These are phyloP conservation scores for Gymnothorax reevesii DNA, from an alignment of 2,797 vertebrate genomes.

Conservation along the genomic window DNA sequence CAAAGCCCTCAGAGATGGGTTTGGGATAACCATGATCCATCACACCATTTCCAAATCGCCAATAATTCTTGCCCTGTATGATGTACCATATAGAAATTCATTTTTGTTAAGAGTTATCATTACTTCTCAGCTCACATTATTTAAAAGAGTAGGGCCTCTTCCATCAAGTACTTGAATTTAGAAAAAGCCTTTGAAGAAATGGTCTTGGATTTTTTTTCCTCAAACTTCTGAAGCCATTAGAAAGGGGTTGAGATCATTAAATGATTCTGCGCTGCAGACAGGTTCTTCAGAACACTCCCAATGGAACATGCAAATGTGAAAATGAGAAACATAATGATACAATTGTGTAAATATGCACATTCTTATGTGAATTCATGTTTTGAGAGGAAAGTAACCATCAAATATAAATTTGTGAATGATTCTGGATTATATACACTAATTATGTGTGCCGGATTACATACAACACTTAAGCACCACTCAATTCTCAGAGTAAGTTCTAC, in stretches of 20 bases:
- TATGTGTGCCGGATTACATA: too few relatives aligned
- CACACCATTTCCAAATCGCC: conserved; percentile 86
- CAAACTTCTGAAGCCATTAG: neutral
- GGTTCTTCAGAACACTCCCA: neutral
- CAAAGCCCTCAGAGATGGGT: conserved; percentile 78
- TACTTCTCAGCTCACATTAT: neutral
- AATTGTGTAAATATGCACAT: neutral
- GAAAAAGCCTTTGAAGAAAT: neutral
- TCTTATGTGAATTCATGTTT: neutral
- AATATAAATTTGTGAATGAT: neutral
- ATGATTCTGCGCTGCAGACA: neutral
- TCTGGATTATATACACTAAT: neutral
- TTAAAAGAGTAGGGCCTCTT: neutral
- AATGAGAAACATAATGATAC: neutral
- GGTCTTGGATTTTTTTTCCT: neutral
- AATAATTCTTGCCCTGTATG: conserved; percentile 81
- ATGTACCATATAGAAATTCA: neutral
- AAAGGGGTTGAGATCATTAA: neutral
- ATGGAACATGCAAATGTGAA: neutral
- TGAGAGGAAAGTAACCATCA: neutral
- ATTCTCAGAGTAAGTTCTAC: too few relatives aligned
- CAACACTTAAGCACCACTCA: too few relatives aligned
- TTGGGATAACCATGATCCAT: conserved; percentile 86
- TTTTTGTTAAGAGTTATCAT: neutral
- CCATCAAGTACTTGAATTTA: too few relatives aligned